Base-by-base conservation (phyloP, 2,797 vertebrate genomes). In the Anableps anableps region DNA sequence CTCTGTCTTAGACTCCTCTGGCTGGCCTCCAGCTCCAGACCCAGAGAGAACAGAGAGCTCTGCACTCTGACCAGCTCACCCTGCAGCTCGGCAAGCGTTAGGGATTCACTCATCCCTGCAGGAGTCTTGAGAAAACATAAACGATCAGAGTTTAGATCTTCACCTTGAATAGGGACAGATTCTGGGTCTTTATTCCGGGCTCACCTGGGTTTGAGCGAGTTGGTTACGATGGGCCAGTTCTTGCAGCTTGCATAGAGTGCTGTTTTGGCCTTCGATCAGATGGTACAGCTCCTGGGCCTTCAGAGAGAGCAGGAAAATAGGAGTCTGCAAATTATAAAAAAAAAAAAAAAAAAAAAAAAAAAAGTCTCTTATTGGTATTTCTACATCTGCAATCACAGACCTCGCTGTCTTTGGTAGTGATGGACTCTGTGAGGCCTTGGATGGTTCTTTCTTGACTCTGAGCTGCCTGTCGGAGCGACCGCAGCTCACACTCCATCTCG, bases 241-340 rank as follows among this genome's bases (percentile, higher is more conserved):
- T 88, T 93, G 96, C 79, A 99, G 95, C 90, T 98, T 99, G 83
- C 95, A 95, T 91, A 99, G 91, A 0, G 97, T 97, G 90, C 95
- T 92, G 36, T 98, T 98, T 88, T 99, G 98, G 75, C 95, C 96
- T 81, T 98, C 97, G 0, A 99, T 97, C 83, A 98, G 94, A 82
- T 90, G 96, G 90, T 97, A 97, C 83, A 99, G 93, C 87, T 99
- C 98, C 87, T 97, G 96, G 13, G 96, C 93, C 98, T 99, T 74
- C 41, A 0, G 41, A 47, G 50, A 16, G 86, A 9, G 79, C 82
- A 21, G 1, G n/a, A 81, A 50, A 17, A 77, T 8, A 34, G 21
- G 75, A 58, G 48, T 53, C 45, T 76, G 64, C 23, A 47, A 17
- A 26, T 51, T 70, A 79, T 21, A 34, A 14, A 29, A 4, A 58